Base-by-base conservation (phyloP, 2,113 vertebrate species). In the Natator depressus region DNA sequence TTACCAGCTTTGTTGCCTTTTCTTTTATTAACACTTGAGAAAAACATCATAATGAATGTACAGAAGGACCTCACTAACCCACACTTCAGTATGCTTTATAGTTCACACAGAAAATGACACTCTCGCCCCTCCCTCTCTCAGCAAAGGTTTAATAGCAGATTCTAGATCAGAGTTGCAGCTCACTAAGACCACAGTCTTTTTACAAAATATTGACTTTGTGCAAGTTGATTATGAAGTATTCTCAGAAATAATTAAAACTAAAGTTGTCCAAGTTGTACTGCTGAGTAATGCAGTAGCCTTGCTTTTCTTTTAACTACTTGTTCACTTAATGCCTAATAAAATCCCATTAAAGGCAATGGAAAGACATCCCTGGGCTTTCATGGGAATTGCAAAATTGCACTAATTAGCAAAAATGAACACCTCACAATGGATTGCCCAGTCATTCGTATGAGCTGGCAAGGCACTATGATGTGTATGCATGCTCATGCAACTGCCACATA, bases 401-500 rank as follows among this genome's bases (percentile, higher is more conserved):
- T 62, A 35, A 14, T 62, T 35, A 62, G 59, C 59, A 31, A 62
- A 72, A 38, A 11, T 38, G 5, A 72, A 38, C 65, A 38, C n/a
- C 65, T 72, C 65, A 22, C n/a, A 38, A 20, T 22, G 65, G 65
- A 11, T 76, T 86, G 82, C 50, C 42, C 84, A 80, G 47, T 57
- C 27, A 7, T 79, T 95, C 87, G 35, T 0, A 0, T 57, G 57
- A 93, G 20, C n/a, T 38, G n/a, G 51, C 19, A 47, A 96, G 81
- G 87, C 82, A 89, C 9, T 10, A 38, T n/a, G 5, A 9, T 20
- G 35, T 72, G 19, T 72, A n/a, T 5, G 90, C 87, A 93, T 93
- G 76, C 80, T 93, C 91, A 93, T 49, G 46, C 29, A 25, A 94
- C 69, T 91, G 93, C 93, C 95, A 94, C 95, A 93, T 88, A 92